Evolutionary conservation across 2,888 invertebrate genomes (phyloP), one percentile per base, ranked within the genome.

Genomic region (Sphinx pinastri): DNA sequence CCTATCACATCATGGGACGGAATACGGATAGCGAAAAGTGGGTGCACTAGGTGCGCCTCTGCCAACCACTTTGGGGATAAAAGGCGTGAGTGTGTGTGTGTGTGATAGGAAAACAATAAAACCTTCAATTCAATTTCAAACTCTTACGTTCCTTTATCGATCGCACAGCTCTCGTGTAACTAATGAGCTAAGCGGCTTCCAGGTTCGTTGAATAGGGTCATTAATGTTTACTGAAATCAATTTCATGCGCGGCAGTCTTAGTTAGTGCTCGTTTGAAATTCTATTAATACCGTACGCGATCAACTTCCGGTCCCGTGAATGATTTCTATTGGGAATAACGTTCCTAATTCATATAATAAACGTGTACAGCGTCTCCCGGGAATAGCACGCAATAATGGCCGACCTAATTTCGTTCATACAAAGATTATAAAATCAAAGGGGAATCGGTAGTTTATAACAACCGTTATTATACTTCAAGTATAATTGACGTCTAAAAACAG

Each of bases 211-310:
- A 55, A 55, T 55, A 19, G 19, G 55, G 19, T 55, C 55, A 55
- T 55, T 19, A 55, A 55, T 19, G 55, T 55, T 19, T 55, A 19
- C 19, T 19, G 2, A 55, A 55, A 55, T 55, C 19, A 55, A 55
- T 55, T 55, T 19, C 19, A 19, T 10, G 55, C 55, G 55, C 55
- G 10, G 16, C 55, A 19, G 2, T 19, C 11, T 55, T 55, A 55
- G 38, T 38, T 38, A 38, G 25, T 4, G 25, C 57, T 13, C 25
- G 57, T 25, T 25, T 12, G 12, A 57, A 25, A 49, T 63, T 63
- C 49, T 63, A 63, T 63, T 49, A 63, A 63, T 49, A 63, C 6
- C 16, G 19, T 63, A 45, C 45, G n/a, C 5, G 45, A 60, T 60
- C 45, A 60, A 60, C 60, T 47, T 47, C 47, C 63, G 63, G 19